Evolutionary conservation across 2,888 invertebrate genomes (phyloP).

Genomic region (Protophormia terraenovae): DNA sequence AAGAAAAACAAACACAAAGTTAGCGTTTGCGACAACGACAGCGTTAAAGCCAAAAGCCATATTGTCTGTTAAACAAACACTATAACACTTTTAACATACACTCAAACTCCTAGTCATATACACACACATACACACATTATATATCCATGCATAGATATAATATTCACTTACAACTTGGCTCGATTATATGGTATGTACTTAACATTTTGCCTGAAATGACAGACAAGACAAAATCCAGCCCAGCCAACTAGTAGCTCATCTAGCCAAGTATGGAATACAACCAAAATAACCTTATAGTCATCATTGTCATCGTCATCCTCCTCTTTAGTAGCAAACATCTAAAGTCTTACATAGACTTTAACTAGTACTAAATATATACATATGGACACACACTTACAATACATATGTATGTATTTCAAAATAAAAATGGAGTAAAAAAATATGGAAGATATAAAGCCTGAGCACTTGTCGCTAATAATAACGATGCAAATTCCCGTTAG

Average conservation of each 20-base stretch:
- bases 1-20: conserved; percentile 39
- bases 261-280: conserved; percentile 29
- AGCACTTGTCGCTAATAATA: conserved; percentile 68
- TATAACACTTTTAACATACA: conserved; percentile 39
- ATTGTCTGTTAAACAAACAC: conserved; percentile 65
- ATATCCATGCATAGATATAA: background rate
- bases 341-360: background rate
- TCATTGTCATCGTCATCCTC: background rate
- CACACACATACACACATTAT: background rate
- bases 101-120: background rate
- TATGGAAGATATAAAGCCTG: conserved; percentile 14
- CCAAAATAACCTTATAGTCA: conserved; percentile 38
- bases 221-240: conserved; percentile 58
- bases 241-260: conserved; percentile 44
- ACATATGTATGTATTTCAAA: background rate
- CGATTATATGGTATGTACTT: conserved; percentile 59
- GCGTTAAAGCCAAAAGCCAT: conserved; percentile 59
- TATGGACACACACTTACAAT: background rate
- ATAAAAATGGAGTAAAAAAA: conserved; percentile 5
- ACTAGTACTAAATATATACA: background rate
- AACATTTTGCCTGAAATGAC: conserved; percentile 65
- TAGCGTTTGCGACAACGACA: conserved; percentile 44
- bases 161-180: conserved; percentile 38
- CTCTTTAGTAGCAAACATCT: background rate
- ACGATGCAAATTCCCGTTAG: conserved; percentile 69